These are phyloP conservation scores for Meda fulgida DNA, from an alignment of 2,797 vertebrate genomes.

Conservation along the genomic window DNA sequence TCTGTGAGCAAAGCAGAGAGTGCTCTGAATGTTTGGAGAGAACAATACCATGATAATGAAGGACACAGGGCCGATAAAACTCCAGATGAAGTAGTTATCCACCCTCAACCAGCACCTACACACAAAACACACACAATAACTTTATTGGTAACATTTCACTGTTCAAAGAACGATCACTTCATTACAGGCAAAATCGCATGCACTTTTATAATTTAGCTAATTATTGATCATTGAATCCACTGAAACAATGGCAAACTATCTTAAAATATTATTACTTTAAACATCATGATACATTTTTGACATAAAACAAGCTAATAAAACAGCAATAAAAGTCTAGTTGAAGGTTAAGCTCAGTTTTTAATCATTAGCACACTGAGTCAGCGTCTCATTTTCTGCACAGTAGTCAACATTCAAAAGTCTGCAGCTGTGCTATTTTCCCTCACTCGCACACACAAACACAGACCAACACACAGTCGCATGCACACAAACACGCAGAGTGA, in stretches of 20 bases:
- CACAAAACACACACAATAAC: slow-evolving; percentile 53
- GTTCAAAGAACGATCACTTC: slow-evolving; percentile 26
- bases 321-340: slow-evolving; percentile 46
- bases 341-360: slow-evolving; percentile 44
- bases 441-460: slow-evolving; percentile 22
- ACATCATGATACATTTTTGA: background rate
- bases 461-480: slow-evolving; percentile 16
- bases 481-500: slow-evolving; percentile 31
- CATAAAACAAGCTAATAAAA: slow-evolving; percentile 44
- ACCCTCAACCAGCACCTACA: slow-evolving; percentile 91
- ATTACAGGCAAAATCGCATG: slow-evolving; percentile 33
- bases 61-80: slow-evolving; percentile 93
- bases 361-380: slow-evolving; percentile 45
- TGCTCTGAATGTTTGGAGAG: slow-evolving; percentile 27
- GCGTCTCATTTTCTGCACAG: slow-evolving; percentile 46
- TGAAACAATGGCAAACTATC: slow-evolving; percentile 13
- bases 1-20: slow-evolving; percentile 13
- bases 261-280: slow-evolving; percentile 17
- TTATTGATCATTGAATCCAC: slow-evolving; percentile 32
- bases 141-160: slow-evolving; percentile 20
- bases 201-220: background rate
- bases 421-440: slow-evolving; percentile 42
- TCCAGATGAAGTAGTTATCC: slow-evolving; percentile 98
- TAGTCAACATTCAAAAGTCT: slow-evolving; percentile 42
- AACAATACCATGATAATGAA: slow-evolving; percentile 89